These are phyloP conservation scores for Nipponia nippon DNA, from an alignment of 2,113 vertebrate species.

Conservation along the genomic window DNA sequence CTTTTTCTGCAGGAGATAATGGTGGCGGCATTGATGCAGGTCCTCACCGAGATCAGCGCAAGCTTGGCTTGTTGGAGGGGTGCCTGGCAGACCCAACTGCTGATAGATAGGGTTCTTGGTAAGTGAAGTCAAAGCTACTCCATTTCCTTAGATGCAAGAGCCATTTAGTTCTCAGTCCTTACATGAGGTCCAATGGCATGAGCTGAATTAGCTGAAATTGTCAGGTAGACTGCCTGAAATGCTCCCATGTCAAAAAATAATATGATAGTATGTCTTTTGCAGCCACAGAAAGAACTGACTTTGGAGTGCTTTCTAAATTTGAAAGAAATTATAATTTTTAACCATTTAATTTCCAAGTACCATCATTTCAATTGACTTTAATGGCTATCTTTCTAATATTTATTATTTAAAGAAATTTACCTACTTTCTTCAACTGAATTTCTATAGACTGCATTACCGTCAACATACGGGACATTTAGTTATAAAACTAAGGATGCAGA, in stretches of 20 bases:
- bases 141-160: background rate
- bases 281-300: background rate
- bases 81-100: background rate
- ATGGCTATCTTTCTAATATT: background rate
- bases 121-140: background rate
- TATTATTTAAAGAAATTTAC: background rate
- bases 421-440: background rate
- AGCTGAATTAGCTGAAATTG: background rate
- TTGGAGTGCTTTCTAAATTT: background rate
- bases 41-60: background rate
- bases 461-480: background rate
- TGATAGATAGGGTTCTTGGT: background rate
- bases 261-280: background rate
- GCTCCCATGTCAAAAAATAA: background rate
- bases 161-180: background rate
- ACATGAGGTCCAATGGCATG: background rate
- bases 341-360: background rate
- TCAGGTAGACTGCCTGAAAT: background rate
- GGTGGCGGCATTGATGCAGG: background rate
- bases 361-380: background rate
- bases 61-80: background rate
- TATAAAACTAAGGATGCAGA: conserved; percentile 3
- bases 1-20: background rate
- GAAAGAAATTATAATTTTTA: background rate
- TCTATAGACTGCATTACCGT: background rate